A percentile compares a stretch with the other conserved stretches of the same genome.
Conservation (phyloP, 2,113 vertebrate species). For the Calypte anna region DNA sequence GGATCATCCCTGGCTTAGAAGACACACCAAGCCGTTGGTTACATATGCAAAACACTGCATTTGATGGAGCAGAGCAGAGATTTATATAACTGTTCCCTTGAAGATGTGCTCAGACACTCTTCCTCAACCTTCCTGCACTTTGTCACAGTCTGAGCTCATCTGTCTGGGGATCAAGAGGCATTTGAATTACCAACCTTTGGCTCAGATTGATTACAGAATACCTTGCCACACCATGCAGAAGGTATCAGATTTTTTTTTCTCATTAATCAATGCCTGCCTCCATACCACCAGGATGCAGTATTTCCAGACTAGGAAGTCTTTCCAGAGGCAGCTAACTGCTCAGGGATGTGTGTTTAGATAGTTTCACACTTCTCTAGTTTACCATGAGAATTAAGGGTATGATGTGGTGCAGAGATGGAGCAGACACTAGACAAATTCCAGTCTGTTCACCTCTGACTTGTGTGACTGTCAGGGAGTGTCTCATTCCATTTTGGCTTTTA, state of each 20-base stretch:
- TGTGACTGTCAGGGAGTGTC: neutral
- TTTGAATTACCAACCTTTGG: neutral
- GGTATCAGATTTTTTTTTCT: neutral
- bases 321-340: neutral
- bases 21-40: neutral
- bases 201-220: neutral
- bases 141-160: neutral
- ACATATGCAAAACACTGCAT: neutral
- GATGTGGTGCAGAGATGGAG: neutral
- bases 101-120: neutral
- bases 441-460: neutral
- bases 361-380: neutral
- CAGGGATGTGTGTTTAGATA: neutral
- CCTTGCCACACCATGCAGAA: neutral
- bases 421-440: neutral
- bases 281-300: neutral
- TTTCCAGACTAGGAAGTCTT: neutral
- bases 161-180: neutral
- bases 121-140: neutral
- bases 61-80: neutral
- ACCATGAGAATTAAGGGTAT: neutral
- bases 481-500: neutral
- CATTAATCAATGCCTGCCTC: neutral
- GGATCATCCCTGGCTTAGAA: neutral
- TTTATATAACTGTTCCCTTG: neutral